Evolutionary conservation across 35 echinoderm and acorn worm genomes (phyloP).

Genomic region (Ophiothrix spiculata): DNA sequence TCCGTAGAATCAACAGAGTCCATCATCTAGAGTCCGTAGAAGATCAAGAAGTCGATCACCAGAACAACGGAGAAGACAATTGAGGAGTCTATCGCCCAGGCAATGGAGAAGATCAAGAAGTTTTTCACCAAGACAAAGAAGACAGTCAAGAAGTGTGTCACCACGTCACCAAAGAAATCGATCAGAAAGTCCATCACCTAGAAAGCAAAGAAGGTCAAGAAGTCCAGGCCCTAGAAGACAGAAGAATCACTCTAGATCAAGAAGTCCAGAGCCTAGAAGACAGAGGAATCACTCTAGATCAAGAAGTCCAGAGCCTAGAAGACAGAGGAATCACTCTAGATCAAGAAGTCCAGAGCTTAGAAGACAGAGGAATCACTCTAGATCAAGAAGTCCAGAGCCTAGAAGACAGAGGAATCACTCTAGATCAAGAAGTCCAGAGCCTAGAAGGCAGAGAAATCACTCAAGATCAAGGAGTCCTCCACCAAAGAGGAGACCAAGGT

Average conservation of each 20-base stretch:
- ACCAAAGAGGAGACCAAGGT: not conserved
- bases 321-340: no score
- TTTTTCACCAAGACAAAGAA: not conserved
- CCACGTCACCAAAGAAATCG: not conserved
- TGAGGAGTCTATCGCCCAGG: not conserved
- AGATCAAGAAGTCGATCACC: not conserved
- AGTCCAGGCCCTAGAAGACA: no score
- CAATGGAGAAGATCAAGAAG: not conserved
- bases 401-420: no score
- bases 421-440: not conserved
- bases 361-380: no score
- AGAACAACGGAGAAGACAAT: not conserved
- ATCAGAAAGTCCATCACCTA: not conserved
- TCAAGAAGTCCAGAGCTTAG: no score
- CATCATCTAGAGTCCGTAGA: no score
- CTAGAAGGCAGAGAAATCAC: not conserved
- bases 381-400: no score
- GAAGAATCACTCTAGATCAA: no score
- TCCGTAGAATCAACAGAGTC: no score
- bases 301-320: no score
- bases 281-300: no score
- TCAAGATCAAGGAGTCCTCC: not conserved
- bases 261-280: no score
- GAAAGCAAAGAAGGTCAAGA: not conserved
- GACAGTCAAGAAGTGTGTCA: not conserved